Base-by-base conservation (phyloP, 92 coral and sea anemone genomes). In the Palythoa grandiflora region DNA sequence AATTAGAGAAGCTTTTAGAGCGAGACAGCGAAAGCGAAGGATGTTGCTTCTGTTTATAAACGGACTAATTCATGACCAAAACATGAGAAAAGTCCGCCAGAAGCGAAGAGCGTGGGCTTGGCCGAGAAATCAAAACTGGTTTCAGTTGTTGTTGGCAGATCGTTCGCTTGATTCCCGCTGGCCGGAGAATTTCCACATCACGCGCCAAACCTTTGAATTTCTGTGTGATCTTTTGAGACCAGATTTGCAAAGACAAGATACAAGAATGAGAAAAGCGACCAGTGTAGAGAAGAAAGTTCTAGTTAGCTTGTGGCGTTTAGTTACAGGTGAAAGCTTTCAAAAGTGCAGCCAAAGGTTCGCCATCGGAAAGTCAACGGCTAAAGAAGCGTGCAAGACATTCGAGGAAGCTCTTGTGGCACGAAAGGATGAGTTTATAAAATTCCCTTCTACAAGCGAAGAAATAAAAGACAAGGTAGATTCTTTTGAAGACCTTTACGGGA, bases 61-160 rank as follows among this genome's bases (percentile, higher is more conserved):
- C 9, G 50, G 35, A 15, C 53, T 52, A 2, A 5, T 52, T 15
- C 57, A 37, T 44, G 77, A 63, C 54, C 75, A 73, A 20, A 73
- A 53, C 40, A 38, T 70, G 65, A 12, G 37, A 59, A 71, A 19
- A 39, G 14, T 9, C 9, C 76, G 80, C 3, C 50, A 44, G 1
- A 55, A 70, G 21, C 84, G 84, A 10, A 76, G 88, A 47, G 92
- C 92, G 73, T 91, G 92, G 94, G 92, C 76, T 36, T 89, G 84
- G 89, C 94, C 94, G 52, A 83, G 89, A 40, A 86, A 87, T 38
- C 94, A 91, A 68, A 71, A 83, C 87, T 87, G 91, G 93, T 83
- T 92, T 68, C 68, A 36, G 6, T 44, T 28, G 28, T 68, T 90
- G 48, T 14, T 87, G 21, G 73, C 77, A 40, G 89, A 87, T 66